Percentiles rank a stretch among this genome's conserved stretches.
Evolutionary conservation across 2,888 invertebrate genomes (phyloP).

Genomic region (Sinelater perroti): DNA sequence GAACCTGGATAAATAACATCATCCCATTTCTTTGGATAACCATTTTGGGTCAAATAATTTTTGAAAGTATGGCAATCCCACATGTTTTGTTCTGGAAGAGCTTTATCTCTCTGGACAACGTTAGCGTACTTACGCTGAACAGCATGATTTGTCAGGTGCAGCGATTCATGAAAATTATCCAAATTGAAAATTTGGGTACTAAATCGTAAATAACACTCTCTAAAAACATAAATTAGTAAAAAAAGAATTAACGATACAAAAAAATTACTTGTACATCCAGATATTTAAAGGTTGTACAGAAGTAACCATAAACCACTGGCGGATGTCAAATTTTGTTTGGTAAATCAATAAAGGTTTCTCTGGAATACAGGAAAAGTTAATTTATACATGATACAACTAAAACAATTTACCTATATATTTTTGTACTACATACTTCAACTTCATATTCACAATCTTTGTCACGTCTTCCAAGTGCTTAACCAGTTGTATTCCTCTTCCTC

Average conservation of each 20-base stretch:
- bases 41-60: constrained; percentile 70
- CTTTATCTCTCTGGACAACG: constrained; percentile 71
- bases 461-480: constrained; percentile 89
- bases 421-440: constrained; percentile 89
- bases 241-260: neutral
- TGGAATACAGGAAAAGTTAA: constrained; percentile 59
- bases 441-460: constrained; percentile 71
- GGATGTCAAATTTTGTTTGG: constrained; percentile 92
- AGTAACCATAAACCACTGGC: constrained; percentile 95
- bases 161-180: constrained; percentile 88
- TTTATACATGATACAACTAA: neutral
- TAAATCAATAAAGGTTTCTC: constrained; percentile 89
- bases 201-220: constrained; percentile 91
- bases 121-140: constrained; percentile 89
- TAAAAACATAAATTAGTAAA: constrained; percentile 52
- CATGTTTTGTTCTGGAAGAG: constrained; percentile 91
- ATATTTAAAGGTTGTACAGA: constrained; percentile 89
- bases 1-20: constrained; percentile 87
- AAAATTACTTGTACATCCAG: constrained; percentile 86
- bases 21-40: constrained; percentile 82
- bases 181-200: constrained; percentile 89
- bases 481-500: constrained; percentile 88
- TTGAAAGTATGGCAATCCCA: constrained; percentile 91
- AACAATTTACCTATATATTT: constrained; percentile 89
- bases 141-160: constrained; percentile 93